phyloP scores from a whole-genome alignment of 2,797 vertebrate genomes.

The Pitangus sulphuratus region DNA sequence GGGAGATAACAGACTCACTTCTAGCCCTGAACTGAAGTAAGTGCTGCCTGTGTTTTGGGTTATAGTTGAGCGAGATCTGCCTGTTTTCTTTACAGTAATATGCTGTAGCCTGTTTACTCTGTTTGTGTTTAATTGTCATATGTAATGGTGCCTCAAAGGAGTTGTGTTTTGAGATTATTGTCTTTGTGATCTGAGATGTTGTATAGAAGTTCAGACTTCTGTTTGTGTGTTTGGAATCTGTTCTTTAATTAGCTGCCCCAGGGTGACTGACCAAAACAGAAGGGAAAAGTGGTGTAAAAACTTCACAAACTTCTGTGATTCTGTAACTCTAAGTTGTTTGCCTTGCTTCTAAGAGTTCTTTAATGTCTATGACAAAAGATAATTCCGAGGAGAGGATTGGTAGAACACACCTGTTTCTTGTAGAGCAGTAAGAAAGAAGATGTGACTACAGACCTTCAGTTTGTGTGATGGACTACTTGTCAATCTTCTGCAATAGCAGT shows the following conservation, averaged over 20 bases:
- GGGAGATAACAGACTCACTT: neutral
- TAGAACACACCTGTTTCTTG: neutral
- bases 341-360: neutral
- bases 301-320: neutral
- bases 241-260: neutral
- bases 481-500: neutral
- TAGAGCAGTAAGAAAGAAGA: neutral
- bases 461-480: neutral
- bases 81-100: neutral
- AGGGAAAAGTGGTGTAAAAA: neutral
- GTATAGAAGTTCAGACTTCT: neutral
- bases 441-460: neutral
- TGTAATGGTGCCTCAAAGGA: neutral
- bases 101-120: neutral
- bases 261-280: too few species aligned
- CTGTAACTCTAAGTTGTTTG: neutral
- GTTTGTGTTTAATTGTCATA: neutral
- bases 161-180: neutral
- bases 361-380: neutral
- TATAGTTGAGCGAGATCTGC: neutral
- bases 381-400: neutral
- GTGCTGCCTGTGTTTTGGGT: neutral
- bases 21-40: neutral
- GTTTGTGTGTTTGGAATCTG: neutral
- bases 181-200: neutral